Evolutionary conservation across 2,113 vertebrate species (phyloP), one percentile per base, ranked within the genome.

Genomic region (Ardeotis arabs): DNA sequence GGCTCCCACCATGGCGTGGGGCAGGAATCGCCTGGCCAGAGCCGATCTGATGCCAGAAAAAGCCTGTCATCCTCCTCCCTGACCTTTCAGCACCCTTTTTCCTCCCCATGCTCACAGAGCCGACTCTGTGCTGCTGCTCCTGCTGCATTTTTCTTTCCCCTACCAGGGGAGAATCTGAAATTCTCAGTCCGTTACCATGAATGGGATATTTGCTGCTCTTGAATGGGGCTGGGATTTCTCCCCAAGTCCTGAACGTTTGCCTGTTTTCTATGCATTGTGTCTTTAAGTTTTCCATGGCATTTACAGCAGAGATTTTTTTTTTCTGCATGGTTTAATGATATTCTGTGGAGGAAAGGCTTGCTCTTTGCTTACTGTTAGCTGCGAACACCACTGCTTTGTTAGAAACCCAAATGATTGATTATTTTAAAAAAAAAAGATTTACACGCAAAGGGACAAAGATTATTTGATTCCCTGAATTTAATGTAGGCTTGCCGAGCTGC

Each of bases 171-270:
- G 6, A 69, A 66, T 41, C 41, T 7, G 4, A 47, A 86, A 56
- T 27, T 28, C 31, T 52, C 20, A 0, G 1, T 72, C 27, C 15
- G 3, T 14, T 14, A 3, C 31, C 80, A 37, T 0, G 4, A 83
- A 35, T 5, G 5, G 85, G 78, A 4, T 75, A 7, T 45, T 44
- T 31, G 9, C 67, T 49, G 21, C 7, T 15, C 7, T 76, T 9
- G 14, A 10, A 1, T 7, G 41, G 62, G 25, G 37, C 27, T 58
- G 67, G 52, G 47, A 10, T 74, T 94, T 74, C 7, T 14, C 55
- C 31, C 7, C 6, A 45, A 35, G 25, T 9, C 52, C 31, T 33
- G 1, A 0, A 19, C 0, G 0, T 47, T 50, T 49, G 0, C 19
- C 35, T 27, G 2, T 25, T 64, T 80, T 68, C 27, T 37, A 16